phyloP scores from a whole-genome alignment of 1,140 invertebrate species.

The Ladona fulva region DNA sequence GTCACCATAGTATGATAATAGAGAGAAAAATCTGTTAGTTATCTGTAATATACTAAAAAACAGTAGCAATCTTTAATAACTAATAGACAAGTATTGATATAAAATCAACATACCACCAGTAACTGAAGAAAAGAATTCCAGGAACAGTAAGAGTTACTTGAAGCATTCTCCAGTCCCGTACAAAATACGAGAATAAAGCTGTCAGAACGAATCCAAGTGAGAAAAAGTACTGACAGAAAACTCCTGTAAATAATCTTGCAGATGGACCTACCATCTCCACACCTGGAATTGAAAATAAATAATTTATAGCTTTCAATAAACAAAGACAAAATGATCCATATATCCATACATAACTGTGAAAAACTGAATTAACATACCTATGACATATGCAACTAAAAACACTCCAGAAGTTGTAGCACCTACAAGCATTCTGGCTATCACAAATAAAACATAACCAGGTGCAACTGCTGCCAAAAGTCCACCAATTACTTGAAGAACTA shows the following conservation, averaged over 20 bases:
- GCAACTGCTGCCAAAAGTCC: slow-evolving; percentile 54
- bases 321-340: neutral
- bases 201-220: slow-evolving; percentile 64
- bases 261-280: slow-evolving; percentile 73
- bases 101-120: slow-evolving; percentile 64
- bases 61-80: too few relatives aligned
- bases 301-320: neutral
- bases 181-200: slow-evolving; percentile 57
- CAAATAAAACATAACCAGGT: slow-evolving; percentile 58
- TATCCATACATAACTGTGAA: neutral
- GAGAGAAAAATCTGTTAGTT: too few relatives aligned
- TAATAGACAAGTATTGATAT: too few relatives aligned
- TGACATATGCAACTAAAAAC: slow-evolving; percentile 67
- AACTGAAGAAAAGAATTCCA: slow-evolving; percentile 58
- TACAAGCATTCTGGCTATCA: slow-evolving; percentile 57
- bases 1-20: too few relatives aligned
- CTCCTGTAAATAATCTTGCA: slow-evolving; percentile 62
- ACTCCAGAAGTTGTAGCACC: slow-evolving; percentile 66
- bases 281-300: slow-evolving; percentile 38
- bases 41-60: too few relatives aligned
- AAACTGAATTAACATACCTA: slow-evolving; percentile 42
- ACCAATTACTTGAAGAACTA: slow-evolving; percentile 57
- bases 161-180: slow-evolving; percentile 63
- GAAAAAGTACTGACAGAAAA: slow-evolving; percentile 69
- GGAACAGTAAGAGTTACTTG: slow-evolving; percentile 63